Evolutionary conservation across 2,888 invertebrate species (phyloP), one percentile per base, ranked within the genome.

Genomic region (Idaea biselata): DNA sequence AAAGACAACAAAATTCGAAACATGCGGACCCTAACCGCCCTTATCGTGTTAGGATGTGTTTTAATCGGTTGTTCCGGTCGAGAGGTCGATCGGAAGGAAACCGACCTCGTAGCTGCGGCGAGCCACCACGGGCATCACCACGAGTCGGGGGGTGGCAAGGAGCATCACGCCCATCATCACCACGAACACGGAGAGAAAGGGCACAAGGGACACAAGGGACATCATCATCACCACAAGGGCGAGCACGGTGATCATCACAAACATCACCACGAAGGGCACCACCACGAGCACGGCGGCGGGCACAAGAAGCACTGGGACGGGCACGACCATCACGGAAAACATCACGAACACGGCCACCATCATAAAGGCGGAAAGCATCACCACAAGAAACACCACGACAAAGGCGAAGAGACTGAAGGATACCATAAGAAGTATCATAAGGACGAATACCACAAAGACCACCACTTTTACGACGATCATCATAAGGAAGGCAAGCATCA

Each of bases 361-460:
- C 95, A 96, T 81, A 96, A 97, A 80, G 96, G 95, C 17, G 96
- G 95, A 44, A 96, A 97, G 77, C 95, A 95, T 83, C 95, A 95
- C 55, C 95, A 96, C 78, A 96, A 97, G 82, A 96, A 96, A 78
- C 96, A 96, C 55, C 96, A 96, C 86, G 97, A 97, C 80, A 97
- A 97, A 81, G 97, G 96, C 0, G 96, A 96, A 76, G 96, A 97
- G 76, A 96, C 96, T 59, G 94, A 96, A 69, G 97, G 97, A 11
- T 97, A 96, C 84, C 97, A 97, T 81, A 96, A 97, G 87, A 97
- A 97, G 77, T 95, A 96, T 75, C 96, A 97, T 84, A 97, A 97
- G 82, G 97, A 97, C 80, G 97, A 97, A 81, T 97, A 95, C 84
- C 95, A 96, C 79, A 97, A 97, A 84, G 96, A 97, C 77, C 97